Percentiles rank a stretch among this genome's conserved stretches.
phyloP scores from a whole-genome alignment of 2,888 invertebrate genomes.

The Agonopterix heracliana region DNA sequence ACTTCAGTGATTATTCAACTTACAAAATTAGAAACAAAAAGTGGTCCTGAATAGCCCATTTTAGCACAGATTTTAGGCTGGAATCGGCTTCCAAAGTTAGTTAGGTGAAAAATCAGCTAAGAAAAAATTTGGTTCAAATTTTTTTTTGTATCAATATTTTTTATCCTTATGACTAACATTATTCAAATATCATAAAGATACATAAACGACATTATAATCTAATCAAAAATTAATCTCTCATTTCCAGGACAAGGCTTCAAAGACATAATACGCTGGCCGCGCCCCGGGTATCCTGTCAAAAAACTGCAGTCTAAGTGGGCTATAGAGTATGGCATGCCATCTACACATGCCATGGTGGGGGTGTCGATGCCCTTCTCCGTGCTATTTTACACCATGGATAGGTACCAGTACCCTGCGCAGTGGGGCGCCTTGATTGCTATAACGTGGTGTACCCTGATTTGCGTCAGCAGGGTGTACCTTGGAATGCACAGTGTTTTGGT shows the following conservation, averaged over 20 bases:
- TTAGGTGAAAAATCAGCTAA: too few species aligned
- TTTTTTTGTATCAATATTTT: too few species aligned
- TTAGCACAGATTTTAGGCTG: too few species aligned
- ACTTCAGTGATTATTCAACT: too few species aligned
- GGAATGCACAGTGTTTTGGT: slow-evolving; percentile 96
- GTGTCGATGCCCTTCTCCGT: slow-evolving; percentile 92
- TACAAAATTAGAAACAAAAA: too few species aligned
- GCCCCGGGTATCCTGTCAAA: slow-evolving; percentile 90
- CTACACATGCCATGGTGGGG: slow-evolving; percentile 95
- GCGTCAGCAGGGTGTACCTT: slow-evolving; percentile 89
- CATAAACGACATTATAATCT: too few species aligned
- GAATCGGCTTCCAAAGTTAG: too few species aligned
- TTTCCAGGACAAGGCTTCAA: slow-evolving; percentile 88
- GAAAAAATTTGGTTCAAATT: too few species aligned
- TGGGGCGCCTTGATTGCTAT: slow-evolving; percentile 77
- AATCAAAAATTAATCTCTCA: background rate
- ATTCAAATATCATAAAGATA: too few species aligned
- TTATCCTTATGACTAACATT: too few species aligned
- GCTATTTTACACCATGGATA: slow-evolving; percentile 84
- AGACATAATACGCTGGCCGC: slow-evolving; percentile 90
- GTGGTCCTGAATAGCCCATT: too few species aligned
- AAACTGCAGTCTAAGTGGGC: slow-evolving; percentile 92
- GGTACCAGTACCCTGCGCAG: slow-evolving; percentile 83
- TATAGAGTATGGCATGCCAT: slow-evolving; percentile 96
- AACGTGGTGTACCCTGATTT: slow-evolving; percentile 85